Conservation (phyloP, 2,888 invertebrate genomes). For the Merodon equestris region DNA sequence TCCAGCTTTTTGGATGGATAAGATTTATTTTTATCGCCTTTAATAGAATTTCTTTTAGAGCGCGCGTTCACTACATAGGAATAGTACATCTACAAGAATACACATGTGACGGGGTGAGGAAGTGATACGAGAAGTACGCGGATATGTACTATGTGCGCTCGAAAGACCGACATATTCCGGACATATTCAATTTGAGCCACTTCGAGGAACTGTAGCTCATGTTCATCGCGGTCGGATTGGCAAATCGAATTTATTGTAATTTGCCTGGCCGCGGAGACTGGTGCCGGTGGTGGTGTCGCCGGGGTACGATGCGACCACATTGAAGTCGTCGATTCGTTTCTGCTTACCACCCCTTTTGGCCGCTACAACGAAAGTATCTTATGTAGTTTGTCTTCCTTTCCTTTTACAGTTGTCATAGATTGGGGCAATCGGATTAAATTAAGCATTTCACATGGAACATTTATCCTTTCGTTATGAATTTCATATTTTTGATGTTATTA, state of each 20-base stretch:
- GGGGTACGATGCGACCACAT: constrained; percentile 43
- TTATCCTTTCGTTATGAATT: constrained; percentile 63
- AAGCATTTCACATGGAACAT: constrained; percentile 61
- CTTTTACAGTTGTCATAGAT: constrained; percentile 27
- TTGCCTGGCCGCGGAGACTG: constrained; percentile 17
- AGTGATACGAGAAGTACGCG: constrained; percentile 1
- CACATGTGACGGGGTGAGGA: not conserved
- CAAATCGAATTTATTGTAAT: constrained; percentile 64
- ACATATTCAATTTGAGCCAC: constrained; percentile 59
- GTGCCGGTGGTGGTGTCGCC: constrained; percentile 13
- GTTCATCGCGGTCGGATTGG: constrained; percentile 53
- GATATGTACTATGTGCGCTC: constrained; percentile 22
- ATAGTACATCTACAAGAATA: too few species aligned
- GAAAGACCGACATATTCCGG: constrained; percentile 38
- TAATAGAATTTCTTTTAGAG: constrained; percentile 73
- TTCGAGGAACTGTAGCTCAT: constrained; percentile 45
- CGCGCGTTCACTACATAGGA: constrained; percentile 19
- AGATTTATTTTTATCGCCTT: constrained; percentile 78
- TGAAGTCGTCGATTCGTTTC: constrained; percentile 54
- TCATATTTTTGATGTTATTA: constrained; percentile 52
- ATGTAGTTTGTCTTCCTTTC: constrained; percentile 7
- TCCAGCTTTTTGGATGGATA: constrained; percentile 62
- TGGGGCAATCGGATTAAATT: constrained; percentile 65
- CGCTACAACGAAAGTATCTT: not conserved
- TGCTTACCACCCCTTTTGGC: constrained; percentile 33